Percentiles rank a stretch among this genome's conserved stretches.
phyloP scores from a whole-genome alignment of 1,140 invertebrate genomes.

The Bacillus rossius region DNA sequence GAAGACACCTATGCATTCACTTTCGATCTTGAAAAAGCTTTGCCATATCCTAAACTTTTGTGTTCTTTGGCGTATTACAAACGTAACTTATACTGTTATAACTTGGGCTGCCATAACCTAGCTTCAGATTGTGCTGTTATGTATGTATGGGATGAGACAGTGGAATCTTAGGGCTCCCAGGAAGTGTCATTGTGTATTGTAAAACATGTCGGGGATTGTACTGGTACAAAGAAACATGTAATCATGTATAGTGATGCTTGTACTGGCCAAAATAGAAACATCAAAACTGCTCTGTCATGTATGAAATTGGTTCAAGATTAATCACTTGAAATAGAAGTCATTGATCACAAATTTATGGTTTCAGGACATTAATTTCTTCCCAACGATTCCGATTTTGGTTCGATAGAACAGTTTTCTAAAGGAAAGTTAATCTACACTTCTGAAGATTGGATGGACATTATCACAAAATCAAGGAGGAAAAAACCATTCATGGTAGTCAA shows the following conservation, averaged over 20 bases:
- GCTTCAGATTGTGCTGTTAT: conserved; percentile 23
- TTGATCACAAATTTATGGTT: conserved; percentile 31
- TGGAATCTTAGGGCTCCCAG: conserved; percentile 27
- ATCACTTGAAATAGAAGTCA: conserved; percentile 24
- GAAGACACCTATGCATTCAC: conserved; percentile 22
- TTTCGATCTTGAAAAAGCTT: conserved; percentile 25
- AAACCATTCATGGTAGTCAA: conserved; percentile 10
- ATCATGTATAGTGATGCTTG: conserved; percentile 31
- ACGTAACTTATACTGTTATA: conserved; percentile 23
- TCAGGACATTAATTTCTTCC: conserved; percentile 28
- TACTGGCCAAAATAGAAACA: conserved; percentile 32
- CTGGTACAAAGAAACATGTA: conserved; percentile 24
- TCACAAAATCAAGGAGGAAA: conserved; percentile 10
- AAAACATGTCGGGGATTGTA: conserved; percentile 26
- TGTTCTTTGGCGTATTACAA: conserved; percentile 28
- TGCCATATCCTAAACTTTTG: conserved; percentile 24
- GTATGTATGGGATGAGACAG: conserved; percentile 28
- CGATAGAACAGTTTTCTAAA: conserved; percentile 12
- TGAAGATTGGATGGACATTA: conserved; percentile 1
- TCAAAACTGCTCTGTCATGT: conserved; percentile 25
- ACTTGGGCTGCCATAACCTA: conserved; percentile 19
- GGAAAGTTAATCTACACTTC: not conserved
- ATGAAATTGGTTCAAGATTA: conserved; percentile 29
- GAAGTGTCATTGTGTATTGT: conserved; percentile 24
- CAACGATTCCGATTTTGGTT: conserved; percentile 25